These are phyloP conservation scores for Sipha maydis DNA, from an alignment of 2,888 invertebrate genomes.

Conservation along the genomic window DNA sequence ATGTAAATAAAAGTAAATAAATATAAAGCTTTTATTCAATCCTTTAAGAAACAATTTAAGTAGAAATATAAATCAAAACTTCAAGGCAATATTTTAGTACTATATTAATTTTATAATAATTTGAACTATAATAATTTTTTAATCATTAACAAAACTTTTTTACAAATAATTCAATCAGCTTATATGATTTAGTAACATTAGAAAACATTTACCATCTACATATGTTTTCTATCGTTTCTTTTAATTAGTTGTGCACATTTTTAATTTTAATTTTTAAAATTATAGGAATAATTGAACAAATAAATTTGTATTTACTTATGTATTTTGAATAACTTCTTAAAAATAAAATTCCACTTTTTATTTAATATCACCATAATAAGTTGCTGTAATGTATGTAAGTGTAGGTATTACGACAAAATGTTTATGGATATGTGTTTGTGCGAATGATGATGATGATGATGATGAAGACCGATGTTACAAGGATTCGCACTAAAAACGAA, in stretches of 20 bases:
- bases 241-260: neutral
- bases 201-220: neutral
- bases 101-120: no score
- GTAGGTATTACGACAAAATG: neutral
- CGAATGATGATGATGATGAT: constrained; percentile 17
- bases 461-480: constrained; percentile 51
- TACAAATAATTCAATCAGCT: no score
- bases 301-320: neutral
- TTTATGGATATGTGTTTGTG: neutral
- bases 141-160: no score
- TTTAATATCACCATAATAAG: constrained; percentile 14
- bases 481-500: constrained; percentile 56
- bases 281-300: neutral
- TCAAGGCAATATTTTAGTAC: no score
- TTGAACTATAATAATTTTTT: no score
- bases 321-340: neutral
- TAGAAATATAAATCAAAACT: no score
- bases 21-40: no score
- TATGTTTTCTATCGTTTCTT: neutral
- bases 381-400: neutral
- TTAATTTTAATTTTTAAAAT: neutral
- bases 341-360: neutral
- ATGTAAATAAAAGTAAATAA: no score
- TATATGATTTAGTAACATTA: no score
- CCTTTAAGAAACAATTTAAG: no score